phyloP scores from a whole-genome alignment of 2,113 vertebrate genomes.

The Peucedramus taeniatus region DNA sequence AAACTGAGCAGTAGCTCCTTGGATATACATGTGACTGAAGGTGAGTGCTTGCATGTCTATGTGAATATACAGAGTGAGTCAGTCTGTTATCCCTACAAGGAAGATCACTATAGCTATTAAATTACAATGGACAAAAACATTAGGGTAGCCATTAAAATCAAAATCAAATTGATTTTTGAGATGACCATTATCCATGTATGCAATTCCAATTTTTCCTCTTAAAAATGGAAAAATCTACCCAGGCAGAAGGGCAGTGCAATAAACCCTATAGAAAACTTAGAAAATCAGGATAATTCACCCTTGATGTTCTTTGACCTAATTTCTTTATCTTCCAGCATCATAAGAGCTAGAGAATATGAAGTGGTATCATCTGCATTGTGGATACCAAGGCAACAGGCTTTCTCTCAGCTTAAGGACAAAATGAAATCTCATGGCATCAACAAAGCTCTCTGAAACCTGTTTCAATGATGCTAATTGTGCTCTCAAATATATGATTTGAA shows the following conservation, averaged over 20 bases:
- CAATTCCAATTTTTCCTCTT: constrained; percentile 7
- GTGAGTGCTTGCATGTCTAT: neutral
- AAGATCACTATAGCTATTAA: neutral
- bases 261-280: neutral
- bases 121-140: constrained; percentile 9
- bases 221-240: neutral
- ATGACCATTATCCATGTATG: neutral
- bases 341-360: neutral
- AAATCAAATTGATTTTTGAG: neutral
- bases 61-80: neutral
- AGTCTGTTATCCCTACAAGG: neutral
- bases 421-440: neutral
- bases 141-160: constrained; percentile 6
- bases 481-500: neutral
- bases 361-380: neutral
- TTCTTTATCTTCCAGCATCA: neutral
- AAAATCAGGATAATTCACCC: neutral
- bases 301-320: neutral
- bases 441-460: neutral
- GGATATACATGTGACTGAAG: neutral
- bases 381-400: neutral
- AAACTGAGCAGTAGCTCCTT: neutral
- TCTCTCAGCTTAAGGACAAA: neutral
- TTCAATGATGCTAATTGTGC: neutral
- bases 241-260: neutral